Base-by-base conservation (phyloP, 2,888 invertebrate genomes). In the Drosophila mettleri region DNA sequence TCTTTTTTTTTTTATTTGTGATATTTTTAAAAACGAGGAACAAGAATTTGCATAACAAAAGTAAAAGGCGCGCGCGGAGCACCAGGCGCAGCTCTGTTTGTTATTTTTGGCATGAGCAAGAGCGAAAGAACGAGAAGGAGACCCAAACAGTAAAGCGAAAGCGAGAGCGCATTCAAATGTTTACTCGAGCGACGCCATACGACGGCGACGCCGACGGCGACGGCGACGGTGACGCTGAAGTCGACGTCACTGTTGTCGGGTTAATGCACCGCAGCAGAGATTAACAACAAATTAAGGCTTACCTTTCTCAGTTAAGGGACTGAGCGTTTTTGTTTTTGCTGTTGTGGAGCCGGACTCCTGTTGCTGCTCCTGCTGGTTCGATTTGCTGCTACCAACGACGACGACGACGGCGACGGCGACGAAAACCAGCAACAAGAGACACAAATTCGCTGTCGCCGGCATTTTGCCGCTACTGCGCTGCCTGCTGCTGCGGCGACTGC, bases 21-120 rank as follows among this genome's bases (percentile, higher is more conserved):
- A 51, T 64, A 59, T 63, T 77, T 79, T 57, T 53, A 53, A 63
- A 45, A 80, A 76, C 63, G 81, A 71, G 62, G 45, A 74, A 84
- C 33, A 82, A 59, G 67, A 82, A 82, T 86, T 85, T 86, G 86
- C 85, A 86, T 82, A 80, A 82, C 85, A 77, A 86, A 84, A 60
- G 69, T 58, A 39, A 67, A 48, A 45, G 45, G 14, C 20, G 33
- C 9, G 16, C 8, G n/a, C 6, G 41, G 45, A 14, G 34, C 39
- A 39, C 20, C 27, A 27, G 29, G 33, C 18, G 41, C 14, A 14
- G 51, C 34, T 36, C 66, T 66, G 71, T 61, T 77, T 83, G 80
- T 80, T 85, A 83, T 85, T 83, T 83, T 83, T 83, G 85, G 85
- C 76, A 76, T 76, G 66, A 60, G 53, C 48, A 27, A 38, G 24